These are phyloP conservation scores for Gambusia yucatana DNA, from an alignment of 2,797 vertebrate genomes.

Conservation along the genomic window DNA sequence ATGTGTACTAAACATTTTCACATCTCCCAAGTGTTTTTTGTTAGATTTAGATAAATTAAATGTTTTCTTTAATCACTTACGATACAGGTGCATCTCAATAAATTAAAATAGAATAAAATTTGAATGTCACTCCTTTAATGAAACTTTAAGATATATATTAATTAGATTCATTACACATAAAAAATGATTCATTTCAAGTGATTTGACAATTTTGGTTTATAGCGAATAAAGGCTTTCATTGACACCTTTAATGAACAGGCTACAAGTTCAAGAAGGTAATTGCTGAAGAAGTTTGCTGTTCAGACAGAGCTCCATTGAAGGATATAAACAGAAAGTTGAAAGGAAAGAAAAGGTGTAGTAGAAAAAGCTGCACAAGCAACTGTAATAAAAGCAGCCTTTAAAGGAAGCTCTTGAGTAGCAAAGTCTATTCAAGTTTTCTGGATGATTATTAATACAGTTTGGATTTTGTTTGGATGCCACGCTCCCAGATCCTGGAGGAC, in stretches of 20 bases:
- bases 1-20: constrained; percentile 16
- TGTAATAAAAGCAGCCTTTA: neutral
- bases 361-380: neutral
- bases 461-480: neutral
- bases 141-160: neutral
- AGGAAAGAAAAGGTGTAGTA: neutral
- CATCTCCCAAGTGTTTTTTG: neutral
- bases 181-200: neutral
- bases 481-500: neutral
- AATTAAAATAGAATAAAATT: neutral
- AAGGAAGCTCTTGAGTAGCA: neutral
- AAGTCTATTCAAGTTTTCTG: neutral
- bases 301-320: neutral
- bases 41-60: neutral
- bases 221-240: neutral
- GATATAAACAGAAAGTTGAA: neutral
- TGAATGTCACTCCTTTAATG: too few species aligned
- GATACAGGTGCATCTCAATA: neutral
- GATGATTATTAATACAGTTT: neutral
- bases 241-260: neutral
- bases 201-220: too few species aligned
- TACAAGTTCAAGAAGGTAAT: neutral
- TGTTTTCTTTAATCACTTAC: neutral
- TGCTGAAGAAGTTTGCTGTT: neutral
- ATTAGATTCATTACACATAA: too few species aligned